Evolutionary conservation across 2,113 vertebrate species (phyloP).

Genomic region (Microtus montanus): DNA sequence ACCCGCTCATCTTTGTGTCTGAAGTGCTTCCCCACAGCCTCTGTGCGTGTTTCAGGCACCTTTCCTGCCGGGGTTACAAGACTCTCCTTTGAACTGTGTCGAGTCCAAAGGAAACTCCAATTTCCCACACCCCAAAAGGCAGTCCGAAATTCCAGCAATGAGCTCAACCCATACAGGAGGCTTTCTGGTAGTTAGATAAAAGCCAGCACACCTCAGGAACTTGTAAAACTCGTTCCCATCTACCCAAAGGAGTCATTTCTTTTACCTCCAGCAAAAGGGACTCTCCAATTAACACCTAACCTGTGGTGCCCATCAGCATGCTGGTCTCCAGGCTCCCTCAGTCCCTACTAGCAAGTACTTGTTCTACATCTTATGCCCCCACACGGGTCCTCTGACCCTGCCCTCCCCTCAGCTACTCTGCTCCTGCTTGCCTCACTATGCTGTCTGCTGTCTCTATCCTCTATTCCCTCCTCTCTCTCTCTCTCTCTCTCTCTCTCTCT

Average conservation of each 20-base stretch:
- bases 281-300: background rate
- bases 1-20: rapidly evolving
- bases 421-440: background rate
- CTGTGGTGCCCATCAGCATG: background rate
- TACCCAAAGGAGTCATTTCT: background rate
- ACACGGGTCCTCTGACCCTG: background rate
- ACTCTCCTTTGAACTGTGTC: background rate
- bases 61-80: background rate
- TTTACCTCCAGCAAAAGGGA: background rate
- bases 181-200: background rate
- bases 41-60: background rate
- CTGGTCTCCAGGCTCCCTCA: background rate
- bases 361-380: background rate
- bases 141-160: background rate
- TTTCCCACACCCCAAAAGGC: background rate
- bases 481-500: background rate
- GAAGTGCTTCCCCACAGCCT: background rate
- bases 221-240: background rate
- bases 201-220: background rate
- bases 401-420: background rate
- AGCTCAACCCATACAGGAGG: background rate
- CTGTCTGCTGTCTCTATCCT: background rate
- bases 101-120: background rate
- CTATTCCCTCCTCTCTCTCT: background rate
- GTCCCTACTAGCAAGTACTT: background rate